Percentiles rank a stretch among this genome's conserved stretches.
These are phyloP conservation scores for Hetaerina americana DNA, from an alignment of 1,140 invertebrate genomes.

Conservation along the genomic window DNA sequence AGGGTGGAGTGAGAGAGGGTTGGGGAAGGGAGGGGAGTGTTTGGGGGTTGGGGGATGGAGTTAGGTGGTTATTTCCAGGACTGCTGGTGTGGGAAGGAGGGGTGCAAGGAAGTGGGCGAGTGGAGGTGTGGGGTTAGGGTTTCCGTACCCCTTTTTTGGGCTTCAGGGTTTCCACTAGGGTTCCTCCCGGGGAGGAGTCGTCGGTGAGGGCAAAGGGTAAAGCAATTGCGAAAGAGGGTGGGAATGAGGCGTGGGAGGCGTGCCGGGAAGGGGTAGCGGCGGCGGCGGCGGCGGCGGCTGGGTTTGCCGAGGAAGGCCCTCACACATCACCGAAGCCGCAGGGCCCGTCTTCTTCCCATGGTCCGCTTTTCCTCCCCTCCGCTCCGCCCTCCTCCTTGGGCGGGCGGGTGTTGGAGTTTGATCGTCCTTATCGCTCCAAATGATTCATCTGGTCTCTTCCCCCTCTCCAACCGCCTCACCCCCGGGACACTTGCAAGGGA, in stretches of 20 bases:
- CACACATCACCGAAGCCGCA: background rate
- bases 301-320: background rate
- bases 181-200: no score
- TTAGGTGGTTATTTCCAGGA: background rate
- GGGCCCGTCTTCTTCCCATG: background rate
- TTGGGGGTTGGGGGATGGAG: no score
- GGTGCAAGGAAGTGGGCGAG: no score
- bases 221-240: no score
- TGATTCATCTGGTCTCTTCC: background rate
- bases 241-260: no score
- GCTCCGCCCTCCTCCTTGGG: background rate
- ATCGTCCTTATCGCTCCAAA: background rate
- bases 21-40: no score
- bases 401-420: background rate
- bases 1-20: background rate
- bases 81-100: background rate
- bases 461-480: no score
- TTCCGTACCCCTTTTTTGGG: background rate
- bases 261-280: no score
- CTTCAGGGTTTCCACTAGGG: background rate
- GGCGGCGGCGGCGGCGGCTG: background rate
- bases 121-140: no score
- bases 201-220: no score
- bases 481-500: no score
- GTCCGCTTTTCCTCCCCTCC: no score